Percentiles rank a stretch among this genome's conserved stretches.
phyloP scores from a whole-genome alignment of 2,797 vertebrate genomes.

The Chrysocyon brachyurus region DNA sequence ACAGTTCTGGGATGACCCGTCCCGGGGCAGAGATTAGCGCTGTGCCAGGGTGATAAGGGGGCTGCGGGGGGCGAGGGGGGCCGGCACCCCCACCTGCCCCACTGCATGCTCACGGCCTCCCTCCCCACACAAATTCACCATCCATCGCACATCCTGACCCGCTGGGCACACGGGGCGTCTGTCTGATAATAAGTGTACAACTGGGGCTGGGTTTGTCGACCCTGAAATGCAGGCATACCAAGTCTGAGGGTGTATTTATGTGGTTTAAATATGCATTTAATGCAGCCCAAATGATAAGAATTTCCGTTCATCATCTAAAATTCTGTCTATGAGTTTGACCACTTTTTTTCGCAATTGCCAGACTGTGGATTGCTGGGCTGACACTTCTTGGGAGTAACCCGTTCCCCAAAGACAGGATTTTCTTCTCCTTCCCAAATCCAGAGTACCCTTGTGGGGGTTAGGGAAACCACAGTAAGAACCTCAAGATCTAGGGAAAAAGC shows the following conservation, averaged over 20 bases:
- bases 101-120: neutral
- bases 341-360: neutral
- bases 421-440: neutral
- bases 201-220: neutral
- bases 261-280: neutral
- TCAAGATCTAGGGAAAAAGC: neutral
- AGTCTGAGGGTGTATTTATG: neutral
- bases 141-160: neutral
- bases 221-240: neutral
- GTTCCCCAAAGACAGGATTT: neutral
- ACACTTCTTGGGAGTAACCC: neutral
- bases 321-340: neutral
- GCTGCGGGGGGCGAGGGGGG: neutral
- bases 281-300: neutral
- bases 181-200: neutral
- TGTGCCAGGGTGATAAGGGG: neutral
- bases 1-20: conserved; percentile 11
- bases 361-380: neutral
- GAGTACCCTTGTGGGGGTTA: neutral
- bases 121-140: neutral
- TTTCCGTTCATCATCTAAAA: neutral
- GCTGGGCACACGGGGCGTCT: neutral
- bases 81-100: neutral
- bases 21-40: conserved; percentile 26
- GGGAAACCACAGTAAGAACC: neutral